phyloP scores from a whole-genome alignment of 2,797 vertebrate species.

The Lagocephalus sceleratus region DNA sequence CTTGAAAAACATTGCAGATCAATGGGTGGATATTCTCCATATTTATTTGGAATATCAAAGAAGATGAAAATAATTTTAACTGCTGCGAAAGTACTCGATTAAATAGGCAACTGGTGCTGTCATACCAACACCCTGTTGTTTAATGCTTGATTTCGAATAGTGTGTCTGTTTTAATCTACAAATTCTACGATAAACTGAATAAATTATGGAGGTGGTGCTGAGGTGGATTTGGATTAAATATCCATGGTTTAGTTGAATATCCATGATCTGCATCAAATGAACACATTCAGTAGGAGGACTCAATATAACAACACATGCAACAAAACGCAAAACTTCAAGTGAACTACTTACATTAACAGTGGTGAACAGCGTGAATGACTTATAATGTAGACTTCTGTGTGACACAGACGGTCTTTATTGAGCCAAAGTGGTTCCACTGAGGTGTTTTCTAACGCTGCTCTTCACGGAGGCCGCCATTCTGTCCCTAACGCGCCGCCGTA shows the following conservation, averaged over 20 bases:
- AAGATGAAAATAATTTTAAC: neutral
- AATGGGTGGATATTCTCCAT: neutral
- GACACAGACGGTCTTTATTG: neutral
- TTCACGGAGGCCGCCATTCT: conserved; percentile 63
- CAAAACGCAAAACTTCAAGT: neutral
- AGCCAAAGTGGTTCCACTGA: neutral
- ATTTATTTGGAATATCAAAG: neutral
- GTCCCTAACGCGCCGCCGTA: conserved; percentile 46
- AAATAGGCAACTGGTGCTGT: too few relatives aligned
- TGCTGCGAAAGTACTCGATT: neutral
- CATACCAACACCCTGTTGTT: too few relatives aligned
- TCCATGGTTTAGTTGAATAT: too few relatives aligned
- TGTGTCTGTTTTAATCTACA: too few relatives aligned
- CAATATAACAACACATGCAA: too few relatives aligned
- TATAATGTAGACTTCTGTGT: neutral
- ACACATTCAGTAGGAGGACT: too few relatives aligned
- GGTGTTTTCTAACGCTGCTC: conserved; percentile 12
- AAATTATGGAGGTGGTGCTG: too few relatives aligned
- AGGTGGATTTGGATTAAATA: too few relatives aligned
- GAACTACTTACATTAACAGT: conserved; percentile 35
- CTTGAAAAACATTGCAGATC: too few relatives aligned
- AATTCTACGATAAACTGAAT: too few relatives aligned
- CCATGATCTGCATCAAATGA: too few relatives aligned
- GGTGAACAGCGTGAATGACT: neutral
- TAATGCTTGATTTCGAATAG: too few relatives aligned